These are phyloP conservation scores for Condylura cristata DNA, from an alignment of 2,113 vertebrate genomes.

Conservation along the genomic window DNA sequence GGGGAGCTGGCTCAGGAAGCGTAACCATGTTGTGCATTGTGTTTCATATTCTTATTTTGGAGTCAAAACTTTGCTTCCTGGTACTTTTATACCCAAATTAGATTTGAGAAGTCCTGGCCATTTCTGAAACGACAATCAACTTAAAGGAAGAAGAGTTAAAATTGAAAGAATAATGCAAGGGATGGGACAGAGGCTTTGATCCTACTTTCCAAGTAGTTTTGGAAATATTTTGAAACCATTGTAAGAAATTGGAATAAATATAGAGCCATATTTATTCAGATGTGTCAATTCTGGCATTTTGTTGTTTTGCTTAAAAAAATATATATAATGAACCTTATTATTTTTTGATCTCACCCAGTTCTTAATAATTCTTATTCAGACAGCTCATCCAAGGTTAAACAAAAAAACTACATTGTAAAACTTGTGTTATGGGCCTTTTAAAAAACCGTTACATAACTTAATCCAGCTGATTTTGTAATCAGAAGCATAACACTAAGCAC, in stretches of 20 bases:
- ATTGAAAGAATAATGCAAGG: not conserved
- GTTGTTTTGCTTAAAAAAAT: constrained; percentile 32
- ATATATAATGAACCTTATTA: not conserved
- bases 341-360: not conserved
- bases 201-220: not conserved
- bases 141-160: not conserved
- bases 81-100: not conserved
- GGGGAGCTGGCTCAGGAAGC: not conserved
- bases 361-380: constrained; percentile 56
- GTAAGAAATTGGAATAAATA: not conserved
- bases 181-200: not conserved
- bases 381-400: constrained; percentile 77
- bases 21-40: not conserved
- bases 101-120: not conserved
- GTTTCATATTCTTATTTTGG: not conserved
- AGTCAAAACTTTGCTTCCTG: not conserved
- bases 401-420: constrained; percentile 61
- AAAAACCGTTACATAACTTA: constrained; percentile 66
- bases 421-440: constrained; percentile 18
- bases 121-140: not conserved
- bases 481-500: not conserved
- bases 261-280: not conserved
- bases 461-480: constrained; percentile 61
- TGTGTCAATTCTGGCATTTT: constrained; percentile 39
- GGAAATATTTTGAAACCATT: not conserved